Evolutionary conservation across 1,140 invertebrate species (phyloP), one percentile per base, ranked within the genome.

Genomic region (Drosophila kanapiae): DNA sequence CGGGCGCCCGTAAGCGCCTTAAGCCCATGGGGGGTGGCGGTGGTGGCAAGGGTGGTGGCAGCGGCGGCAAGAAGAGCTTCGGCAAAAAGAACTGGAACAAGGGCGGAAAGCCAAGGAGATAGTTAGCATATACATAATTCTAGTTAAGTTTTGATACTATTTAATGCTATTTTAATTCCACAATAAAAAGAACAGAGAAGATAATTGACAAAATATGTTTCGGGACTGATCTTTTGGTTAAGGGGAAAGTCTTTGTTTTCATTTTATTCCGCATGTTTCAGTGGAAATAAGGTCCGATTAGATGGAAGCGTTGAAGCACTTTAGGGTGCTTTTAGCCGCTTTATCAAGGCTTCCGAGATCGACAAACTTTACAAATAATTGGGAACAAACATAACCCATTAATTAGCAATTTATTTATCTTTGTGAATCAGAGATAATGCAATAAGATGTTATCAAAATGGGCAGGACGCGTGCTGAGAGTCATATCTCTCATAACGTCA

Each of bases 1-100:
- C 94, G 13, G 97, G 97, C 8, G 95, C 97, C 1, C 94, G 97
- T 49, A 96, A 97, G 85, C 94, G 96, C 47, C 94, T 97, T 69
- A 96, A 96, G 84, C 91, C 93, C 7, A 94, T 94, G 78, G 78
- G 80, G 0, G 93, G 93, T 38, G 80, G 56, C 38, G 85, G 78
- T 7, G 93, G 93, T 40, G 81, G 13, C n/a, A 58, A 58, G 82
- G 78, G 71, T 92, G 82, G 91, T 65, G 91, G 82, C 40, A 75
- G 75, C 91, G 82, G 91, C 68, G 91, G 80, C 49, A 77, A 87
- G 51, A 75, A 71, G 45, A 33, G 45, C 13, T 74, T 74, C 43
- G 77, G 60, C 45, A 74, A 80, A 45, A 80, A 80, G 29, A 80
- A 75, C 37, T 80, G 78, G 78, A 75, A 29, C 43, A 80, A 61